phyloP scores from a whole-genome alignment of 2,113 vertebrate genomes.

The Varanus salvator region DNA sequence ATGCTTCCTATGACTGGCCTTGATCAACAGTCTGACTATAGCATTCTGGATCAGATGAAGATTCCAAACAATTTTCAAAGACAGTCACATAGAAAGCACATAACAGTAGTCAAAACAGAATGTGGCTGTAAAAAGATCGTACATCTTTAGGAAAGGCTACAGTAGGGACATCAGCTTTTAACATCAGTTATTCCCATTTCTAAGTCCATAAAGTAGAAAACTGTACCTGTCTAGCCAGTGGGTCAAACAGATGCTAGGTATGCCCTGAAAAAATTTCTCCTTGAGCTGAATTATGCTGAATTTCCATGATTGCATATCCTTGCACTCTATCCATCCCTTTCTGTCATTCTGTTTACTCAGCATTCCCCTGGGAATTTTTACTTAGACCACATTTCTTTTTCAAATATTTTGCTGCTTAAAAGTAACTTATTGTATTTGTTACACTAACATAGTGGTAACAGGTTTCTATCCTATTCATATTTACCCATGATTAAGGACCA shows the following conservation, averaged over 20 bases:
- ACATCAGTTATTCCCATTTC: background rate
- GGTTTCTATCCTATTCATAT: too few species aligned
- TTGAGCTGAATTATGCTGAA: background rate
- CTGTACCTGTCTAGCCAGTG: background rate
- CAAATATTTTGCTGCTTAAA: constrained; percentile 34
- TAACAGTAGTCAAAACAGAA: too few species aligned
- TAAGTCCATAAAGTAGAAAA: background rate
- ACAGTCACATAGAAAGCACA: too few species aligned
- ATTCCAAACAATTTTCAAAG: too few species aligned
- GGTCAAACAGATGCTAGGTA: background rate
- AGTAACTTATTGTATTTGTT: constrained; percentile 1
- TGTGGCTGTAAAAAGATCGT: too few species aligned
- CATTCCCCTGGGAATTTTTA: constrained; percentile 20
- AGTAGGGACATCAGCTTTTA: too few species aligned
- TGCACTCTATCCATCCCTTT: background rate
- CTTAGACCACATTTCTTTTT: background rate
- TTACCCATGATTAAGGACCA: too few species aligned
- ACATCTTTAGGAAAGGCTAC: too few species aligned
- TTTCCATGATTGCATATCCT: background rate
- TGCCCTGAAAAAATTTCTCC: background rate
- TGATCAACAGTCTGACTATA: too few species aligned
- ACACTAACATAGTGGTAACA: background rate
- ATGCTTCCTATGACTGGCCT: too few species aligned
- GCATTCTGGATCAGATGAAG: too few species aligned
- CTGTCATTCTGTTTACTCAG: background rate